phyloP scores from a whole-genome alignment of 2,888 invertebrate genomes.

The Erebia aethiops region DNA sequence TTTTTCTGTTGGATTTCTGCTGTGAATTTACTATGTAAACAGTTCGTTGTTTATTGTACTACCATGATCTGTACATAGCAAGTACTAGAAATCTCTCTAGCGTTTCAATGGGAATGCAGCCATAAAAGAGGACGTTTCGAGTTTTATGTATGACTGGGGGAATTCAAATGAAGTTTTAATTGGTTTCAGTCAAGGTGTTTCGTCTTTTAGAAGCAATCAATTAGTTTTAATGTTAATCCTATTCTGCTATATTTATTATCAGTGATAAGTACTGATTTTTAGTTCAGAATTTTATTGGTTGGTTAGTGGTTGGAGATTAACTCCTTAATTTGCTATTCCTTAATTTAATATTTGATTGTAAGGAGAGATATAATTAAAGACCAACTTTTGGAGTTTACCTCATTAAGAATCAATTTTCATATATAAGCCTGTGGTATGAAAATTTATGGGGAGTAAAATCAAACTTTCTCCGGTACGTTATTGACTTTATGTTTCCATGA shows the following conservation, averaged over 20 bases:
- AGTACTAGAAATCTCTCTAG: background rate
- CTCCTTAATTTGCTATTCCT: too few relatives aligned
- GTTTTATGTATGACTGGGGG: background rate
- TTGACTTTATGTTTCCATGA: too few relatives aligned
- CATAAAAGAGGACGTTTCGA: background rate
- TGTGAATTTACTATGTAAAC: conserved; percentile 4
- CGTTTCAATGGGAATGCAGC: background rate
- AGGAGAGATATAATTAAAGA: too few relatives aligned
- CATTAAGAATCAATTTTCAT: too few relatives aligned
- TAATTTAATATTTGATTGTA: too few relatives aligned
- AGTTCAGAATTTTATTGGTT: too few relatives aligned
- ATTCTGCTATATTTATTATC: background rate
- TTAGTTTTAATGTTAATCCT: background rate
- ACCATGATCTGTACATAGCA: background rate
- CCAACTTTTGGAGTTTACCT: too few relatives aligned
- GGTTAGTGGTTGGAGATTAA: too few relatives aligned
- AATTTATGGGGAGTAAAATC: too few relatives aligned
- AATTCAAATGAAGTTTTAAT: background rate
- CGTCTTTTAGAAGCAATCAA: background rate
- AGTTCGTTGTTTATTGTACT: background rate
- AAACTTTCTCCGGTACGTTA: too few relatives aligned
- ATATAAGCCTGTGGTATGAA: too few relatives aligned
- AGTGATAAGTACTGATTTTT: background rate
- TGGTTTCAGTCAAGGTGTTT: background rate
- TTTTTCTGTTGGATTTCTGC: conserved; percentile 13